These are phyloP conservation scores for Brachyhypopomus occidentalis DNA, from an alignment of 2,113 vertebrate species.

Conservation along the genomic window DNA sequence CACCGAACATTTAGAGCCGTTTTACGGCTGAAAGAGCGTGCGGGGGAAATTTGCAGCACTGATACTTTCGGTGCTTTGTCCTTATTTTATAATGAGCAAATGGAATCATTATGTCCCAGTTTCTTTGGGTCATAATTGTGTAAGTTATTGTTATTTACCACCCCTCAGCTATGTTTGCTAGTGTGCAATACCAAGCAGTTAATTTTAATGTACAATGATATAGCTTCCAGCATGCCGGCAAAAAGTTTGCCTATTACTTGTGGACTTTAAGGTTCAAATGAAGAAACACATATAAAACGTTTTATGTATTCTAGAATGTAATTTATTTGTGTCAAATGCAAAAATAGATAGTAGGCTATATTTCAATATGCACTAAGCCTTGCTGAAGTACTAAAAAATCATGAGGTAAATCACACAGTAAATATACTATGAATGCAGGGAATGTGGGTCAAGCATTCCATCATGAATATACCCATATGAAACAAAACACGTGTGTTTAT, in stretches of 20 bases:
- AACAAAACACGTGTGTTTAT: no score
- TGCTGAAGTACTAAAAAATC: neutral
- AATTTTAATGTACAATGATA: constrained; percentile 54
- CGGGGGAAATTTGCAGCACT: constrained; percentile 33
- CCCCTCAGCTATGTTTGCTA: constrained; percentile 50
- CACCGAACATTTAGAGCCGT: constrained; percentile 58
- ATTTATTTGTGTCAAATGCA: constrained; percentile 36
- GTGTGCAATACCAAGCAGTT: constrained; percentile 25
- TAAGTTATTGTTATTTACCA: constrained; percentile 50
- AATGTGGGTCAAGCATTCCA: no score
- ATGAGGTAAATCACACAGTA: no score
- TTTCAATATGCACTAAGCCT: neutral
- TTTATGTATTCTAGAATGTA: constrained; percentile 5
- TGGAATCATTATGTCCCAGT: constrained; percentile 35
- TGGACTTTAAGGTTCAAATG: constrained; percentile 52
- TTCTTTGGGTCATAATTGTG: constrained; percentile 54
- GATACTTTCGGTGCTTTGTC: constrained; percentile 55
- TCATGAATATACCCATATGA: no score
- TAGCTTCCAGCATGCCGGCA: constrained; percentile 60
- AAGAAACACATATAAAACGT: constrained; percentile 23
- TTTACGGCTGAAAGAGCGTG: constrained; percentile 51
- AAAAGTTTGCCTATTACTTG: constrained; percentile 65
- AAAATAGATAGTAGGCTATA: neutral
- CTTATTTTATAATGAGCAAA: constrained; percentile 65
- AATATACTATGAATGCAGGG: no score